Conservation (phyloP, 1,140 invertebrate species). For the Lanistes nyassanus region DNA sequence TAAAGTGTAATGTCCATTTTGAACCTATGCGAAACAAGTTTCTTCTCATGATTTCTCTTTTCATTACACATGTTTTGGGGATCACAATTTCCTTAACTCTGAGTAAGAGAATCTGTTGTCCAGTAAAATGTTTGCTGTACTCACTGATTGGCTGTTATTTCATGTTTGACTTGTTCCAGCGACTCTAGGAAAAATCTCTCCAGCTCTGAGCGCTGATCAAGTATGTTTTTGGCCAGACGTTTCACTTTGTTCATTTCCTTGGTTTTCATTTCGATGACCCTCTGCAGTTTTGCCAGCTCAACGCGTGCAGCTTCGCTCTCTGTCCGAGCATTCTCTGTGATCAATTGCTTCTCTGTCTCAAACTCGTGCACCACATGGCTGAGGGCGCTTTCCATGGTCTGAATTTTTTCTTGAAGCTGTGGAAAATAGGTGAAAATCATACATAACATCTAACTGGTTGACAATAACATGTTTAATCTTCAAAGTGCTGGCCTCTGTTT, state of each 20-base stretch:
- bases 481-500: too few relatives aligned
- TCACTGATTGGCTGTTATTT: conserved; percentile 65
- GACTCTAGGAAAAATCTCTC: conserved; percentile 66
- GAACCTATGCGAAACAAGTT: too few relatives aligned
- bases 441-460: too few relatives aligned
- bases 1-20: too few relatives aligned
- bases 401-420: conserved; percentile 59
- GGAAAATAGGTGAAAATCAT: conserved; percentile 6
- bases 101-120: too few relatives aligned
- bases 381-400: conserved; percentile 61
- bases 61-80: too few relatives aligned
- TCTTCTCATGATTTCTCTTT: too few relatives aligned
- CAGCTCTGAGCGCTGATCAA: conserved; percentile 66
- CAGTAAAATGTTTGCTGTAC: conserved; percentile 22
- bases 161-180: conserved; percentile 61
- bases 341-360: conserved; percentile 52
- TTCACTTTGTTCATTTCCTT: conserved; percentile 67
- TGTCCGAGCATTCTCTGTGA: conserved; percentile 46
- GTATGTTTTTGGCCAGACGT: conserved; percentile 64
- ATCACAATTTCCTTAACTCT: too few relatives aligned
- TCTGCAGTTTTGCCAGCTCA: conserved; percentile 63
- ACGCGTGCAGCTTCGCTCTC: conserved; percentile 59
- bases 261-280: conserved; percentile 64
- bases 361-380: conserved; percentile 65
- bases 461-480: too few relatives aligned